Conservation (phyloP, 2,797 vertebrate genomes). For the Gila robusta region DNA sequence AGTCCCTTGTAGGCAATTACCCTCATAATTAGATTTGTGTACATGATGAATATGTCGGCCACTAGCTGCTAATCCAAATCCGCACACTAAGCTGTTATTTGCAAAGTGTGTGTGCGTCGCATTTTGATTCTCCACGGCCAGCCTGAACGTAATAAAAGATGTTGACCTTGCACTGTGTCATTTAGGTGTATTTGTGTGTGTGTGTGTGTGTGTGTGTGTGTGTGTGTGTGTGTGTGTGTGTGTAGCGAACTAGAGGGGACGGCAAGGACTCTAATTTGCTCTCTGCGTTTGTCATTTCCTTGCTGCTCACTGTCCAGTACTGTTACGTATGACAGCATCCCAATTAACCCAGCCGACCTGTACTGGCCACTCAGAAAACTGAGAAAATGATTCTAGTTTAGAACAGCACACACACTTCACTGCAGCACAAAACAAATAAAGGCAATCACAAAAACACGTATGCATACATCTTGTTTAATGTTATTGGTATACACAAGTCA, state of each 20-base stretch:
- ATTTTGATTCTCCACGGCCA: constrained; percentile 10
- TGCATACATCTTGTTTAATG: background rate
- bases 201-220: background rate
- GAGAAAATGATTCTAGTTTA: constrained; percentile 3
- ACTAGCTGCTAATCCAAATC: constrained; percentile 42
- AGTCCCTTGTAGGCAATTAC: constrained; percentile 56
- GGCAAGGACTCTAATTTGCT: constrained; percentile 38
- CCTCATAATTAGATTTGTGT: constrained; percentile 61
- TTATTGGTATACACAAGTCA: background rate
- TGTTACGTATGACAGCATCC: constrained; percentile 52
- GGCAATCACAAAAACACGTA: background rate
- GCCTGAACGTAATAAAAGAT: constrained; percentile 26
- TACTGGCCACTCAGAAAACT: constrained; percentile 19
- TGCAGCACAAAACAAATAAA: background rate
- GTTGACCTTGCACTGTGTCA: constrained; percentile 47
- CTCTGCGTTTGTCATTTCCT: constrained; percentile 50
- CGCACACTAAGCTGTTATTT: constrained; percentile 20
- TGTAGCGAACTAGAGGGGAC: constrained; percentile 11
- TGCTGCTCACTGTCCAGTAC: constrained; percentile 51
- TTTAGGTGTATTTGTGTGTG: constrained; percentile 26
- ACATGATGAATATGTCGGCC: constrained; percentile 58
- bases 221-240: constrained; percentile 8
- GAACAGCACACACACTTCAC: constrained; percentile 1
- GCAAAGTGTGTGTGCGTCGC: constrained; percentile 8
- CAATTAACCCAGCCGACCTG: constrained; percentile 51